Evolutionary conservation across 2,113 vertebrate genomes (phyloP).

Genomic region (Mus spicilegus): DNA sequence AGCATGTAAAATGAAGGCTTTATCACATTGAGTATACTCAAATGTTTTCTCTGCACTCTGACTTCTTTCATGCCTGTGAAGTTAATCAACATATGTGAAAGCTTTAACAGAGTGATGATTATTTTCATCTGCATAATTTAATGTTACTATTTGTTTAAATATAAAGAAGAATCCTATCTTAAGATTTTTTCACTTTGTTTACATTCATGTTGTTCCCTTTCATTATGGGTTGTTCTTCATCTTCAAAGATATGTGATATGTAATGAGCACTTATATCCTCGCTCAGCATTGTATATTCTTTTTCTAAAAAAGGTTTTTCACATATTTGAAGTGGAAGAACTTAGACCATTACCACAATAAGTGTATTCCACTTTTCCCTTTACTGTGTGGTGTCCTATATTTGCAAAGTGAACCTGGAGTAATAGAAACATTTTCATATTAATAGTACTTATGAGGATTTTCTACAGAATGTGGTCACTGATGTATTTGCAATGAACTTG

Average conservation of each 20-base stretch:
- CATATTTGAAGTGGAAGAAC: neutral
- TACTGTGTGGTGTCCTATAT: neutral
- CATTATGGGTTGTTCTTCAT: neutral
- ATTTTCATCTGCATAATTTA: neutral
- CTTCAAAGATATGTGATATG: neutral
- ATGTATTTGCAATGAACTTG: neutral
- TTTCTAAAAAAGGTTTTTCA: neutral
- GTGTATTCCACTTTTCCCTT: neutral
- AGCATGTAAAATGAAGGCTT: neutral
- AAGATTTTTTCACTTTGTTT: neutral
- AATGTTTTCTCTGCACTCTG: neutral
- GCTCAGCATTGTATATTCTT: neutral
- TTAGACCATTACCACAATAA: neutral
- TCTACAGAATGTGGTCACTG: neutral
- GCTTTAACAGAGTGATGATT: neutral
- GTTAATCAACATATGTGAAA: neutral
- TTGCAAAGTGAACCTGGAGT: neutral
- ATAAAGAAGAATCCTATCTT: neutral
- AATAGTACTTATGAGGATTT: neutral
- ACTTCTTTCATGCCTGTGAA: neutral
- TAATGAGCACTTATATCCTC: neutral
- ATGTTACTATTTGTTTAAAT: neutral
- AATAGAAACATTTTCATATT: neutral
- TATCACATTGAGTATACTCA: neutral
- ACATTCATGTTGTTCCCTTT: neutral